Percentiles rank a stretch among this genome's conserved stretches.
These are phyloP conservation scores for Apoda limacodes DNA, from an alignment of 2,888 invertebrate species.

Conservation along the genomic window DNA sequence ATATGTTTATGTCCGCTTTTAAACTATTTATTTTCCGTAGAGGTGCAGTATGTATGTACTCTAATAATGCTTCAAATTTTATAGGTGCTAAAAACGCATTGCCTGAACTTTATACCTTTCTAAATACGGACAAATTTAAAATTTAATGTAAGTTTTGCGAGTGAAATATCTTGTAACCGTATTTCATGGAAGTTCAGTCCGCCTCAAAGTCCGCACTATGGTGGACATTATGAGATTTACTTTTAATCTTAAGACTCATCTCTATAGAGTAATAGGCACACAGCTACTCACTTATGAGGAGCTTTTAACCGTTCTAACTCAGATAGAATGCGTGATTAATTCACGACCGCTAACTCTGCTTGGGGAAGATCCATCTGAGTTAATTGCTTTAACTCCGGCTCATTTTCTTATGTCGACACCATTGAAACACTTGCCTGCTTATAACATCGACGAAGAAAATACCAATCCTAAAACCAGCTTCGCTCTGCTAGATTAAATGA, in stretches of 20 bases:
- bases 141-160: too few species aligned
- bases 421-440: slow-evolving; percentile 1
- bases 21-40: slow-evolving; percentile 5
- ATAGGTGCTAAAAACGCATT: slow-evolving; percentile 2
- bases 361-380: slow-evolving; percentile 3
- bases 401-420: slow-evolving; percentile 3
- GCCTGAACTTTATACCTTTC: not conserved
- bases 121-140: too few species aligned
- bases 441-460: not conserved
- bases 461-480: not conserved
- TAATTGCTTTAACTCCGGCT: slow-evolving; percentile 3
- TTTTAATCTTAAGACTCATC: slow-evolving; percentile 1
- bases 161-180: too few species aligned
- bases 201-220: slow-evolving; percentile 7
- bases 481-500: slow-evolving; percentile 3
- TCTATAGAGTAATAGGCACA: not conserved
- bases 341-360: slow-evolving; percentile 2
- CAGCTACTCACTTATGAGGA: too few species aligned
- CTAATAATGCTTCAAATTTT: slow-evolving; percentile 3
- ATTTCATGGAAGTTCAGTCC: slow-evolving; percentile 5
- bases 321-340: too few species aligned
- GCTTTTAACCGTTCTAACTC: too few species aligned
- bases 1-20: slow-evolving; percentile 3
- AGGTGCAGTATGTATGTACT: slow-evolving; percentile 3
- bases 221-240: slow-evolving; percentile 7